Percentiles rank a stretch among this genome's conserved stretches.
Evolutionary conservation across 1,140 invertebrate species (phyloP).

Genomic region (Pseudomyrmex concolor): DNA sequence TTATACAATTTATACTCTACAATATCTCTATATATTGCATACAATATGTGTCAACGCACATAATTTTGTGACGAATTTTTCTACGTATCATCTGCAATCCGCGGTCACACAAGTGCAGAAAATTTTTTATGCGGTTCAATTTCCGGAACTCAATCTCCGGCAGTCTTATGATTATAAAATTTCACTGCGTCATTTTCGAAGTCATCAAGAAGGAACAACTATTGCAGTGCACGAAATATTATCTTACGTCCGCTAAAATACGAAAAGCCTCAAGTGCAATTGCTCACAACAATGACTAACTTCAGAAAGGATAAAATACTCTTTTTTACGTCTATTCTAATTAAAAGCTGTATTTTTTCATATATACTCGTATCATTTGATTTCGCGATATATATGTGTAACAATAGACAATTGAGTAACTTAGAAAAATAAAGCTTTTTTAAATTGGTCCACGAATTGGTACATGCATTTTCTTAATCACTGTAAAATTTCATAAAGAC

Average conservation of each 20-base stretch:
- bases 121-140: constrained; percentile 16
- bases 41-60: background rate
- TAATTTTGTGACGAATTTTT: constrained; percentile 15
- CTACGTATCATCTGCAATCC: constrained; percentile 7
- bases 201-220: background rate
- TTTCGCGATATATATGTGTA: background rate
- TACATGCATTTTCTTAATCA: background rate
- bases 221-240: background rate
- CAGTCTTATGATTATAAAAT: constrained; percentile 46
- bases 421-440: constrained; percentile 1
- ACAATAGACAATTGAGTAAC: background rate
- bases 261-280: background rate
- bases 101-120: background rate
- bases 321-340: background rate
- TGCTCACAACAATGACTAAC: background rate
- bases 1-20: constrained; percentile 9
- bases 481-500: background rate
- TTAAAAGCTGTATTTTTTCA: background rate
- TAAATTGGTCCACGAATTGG: background rate
- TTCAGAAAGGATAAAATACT: background rate
- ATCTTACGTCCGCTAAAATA: background rate
- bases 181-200: constrained; percentile 25
- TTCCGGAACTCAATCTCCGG: background rate
- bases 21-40: background rate
- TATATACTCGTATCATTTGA: background rate